phyloP scores from a whole-genome alignment of 2,113 vertebrate species.

The Danio rerio region GRCz12tu NC_133180.1:22055501-22056000 shows the following conservation, averaged over 20 bases:
- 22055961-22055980: neutral
- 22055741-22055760: constrained; percentile 12
- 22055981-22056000: neutral
- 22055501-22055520: neutral
- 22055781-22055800: neutral
- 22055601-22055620: constrained; percentile 16
- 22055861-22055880: constrained; percentile 3
- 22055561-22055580: neutral
- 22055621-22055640: constrained; percentile 17
- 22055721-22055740: constrained; percentile 30
- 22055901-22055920: neutral
- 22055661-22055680: constrained; percentile 11
- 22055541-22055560: neutral
- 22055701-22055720: constrained; percentile 24
- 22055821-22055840: neutral
- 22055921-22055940: neutral
- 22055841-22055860: neutral
- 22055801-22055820: neutral
- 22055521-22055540: neutral
- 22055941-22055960: constrained; percentile 5
- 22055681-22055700: constrained; percentile 32
- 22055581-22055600: neutral
- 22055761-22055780: neutral
- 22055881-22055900: neutral
- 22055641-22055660: constrained; percentile 18